Percentiles rank a stretch among this genome's conserved stretches.
Conservation (phyloP, 2,888 invertebrate species). For the Oegoconia quadripuncta region DNA sequence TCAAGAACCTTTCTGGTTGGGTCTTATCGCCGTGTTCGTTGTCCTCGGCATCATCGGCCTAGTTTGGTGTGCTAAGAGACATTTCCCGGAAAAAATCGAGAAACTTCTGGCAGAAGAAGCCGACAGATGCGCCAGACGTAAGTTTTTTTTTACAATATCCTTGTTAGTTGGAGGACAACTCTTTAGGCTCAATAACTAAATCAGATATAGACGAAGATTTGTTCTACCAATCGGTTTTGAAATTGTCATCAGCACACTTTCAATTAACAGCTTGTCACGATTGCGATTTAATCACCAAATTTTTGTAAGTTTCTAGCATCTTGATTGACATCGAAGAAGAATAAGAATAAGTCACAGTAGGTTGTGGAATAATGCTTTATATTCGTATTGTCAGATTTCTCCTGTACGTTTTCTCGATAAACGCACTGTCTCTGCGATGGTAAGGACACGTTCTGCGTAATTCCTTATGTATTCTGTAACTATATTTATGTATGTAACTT, state of each 20-base stretch:
- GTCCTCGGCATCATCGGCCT: slow-evolving; percentile 88
- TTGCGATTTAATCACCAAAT: slow-evolving; percentile 16
- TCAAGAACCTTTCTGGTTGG: slow-evolving; percentile 94
- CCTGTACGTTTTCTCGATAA: slow-evolving; percentile 59
- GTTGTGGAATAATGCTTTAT: slow-evolving; percentile 40
- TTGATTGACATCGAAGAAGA: slow-evolving; percentile 11
- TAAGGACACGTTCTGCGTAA: slow-evolving; percentile 67
- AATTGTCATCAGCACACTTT: slow-evolving; percentile 18
- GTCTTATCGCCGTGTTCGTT: slow-evolving; percentile 89
- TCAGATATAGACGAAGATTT: slow-evolving; percentile 23
- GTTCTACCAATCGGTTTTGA: slow-evolving; percentile 25
- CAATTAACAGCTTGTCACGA: slow-evolving; percentile 34
- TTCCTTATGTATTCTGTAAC: slow-evolving; percentile 38
- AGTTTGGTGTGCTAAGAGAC: slow-evolving; percentile 90
- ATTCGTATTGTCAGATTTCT: slow-evolving; percentile 48
- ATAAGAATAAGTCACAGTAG: slow-evolving; percentile 32
- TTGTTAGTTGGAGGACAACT: slow-evolving; percentile 43
- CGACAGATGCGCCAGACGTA: slow-evolving; percentile 84
- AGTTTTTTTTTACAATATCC: slow-evolving; percentile 36
- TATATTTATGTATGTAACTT: slow-evolving; percentile 34
- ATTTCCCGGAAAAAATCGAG: slow-evolving; percentile 92
- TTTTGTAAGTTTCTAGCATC: slow-evolving; percentile 12
- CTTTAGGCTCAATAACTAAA: slow-evolving; percentile 43
- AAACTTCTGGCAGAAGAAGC: slow-evolving; percentile 89
- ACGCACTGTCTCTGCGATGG: slow-evolving; percentile 67